phyloP scores from a whole-genome alignment of 2,888 invertebrate species.

The Liodrosophila aerea region DNA sequence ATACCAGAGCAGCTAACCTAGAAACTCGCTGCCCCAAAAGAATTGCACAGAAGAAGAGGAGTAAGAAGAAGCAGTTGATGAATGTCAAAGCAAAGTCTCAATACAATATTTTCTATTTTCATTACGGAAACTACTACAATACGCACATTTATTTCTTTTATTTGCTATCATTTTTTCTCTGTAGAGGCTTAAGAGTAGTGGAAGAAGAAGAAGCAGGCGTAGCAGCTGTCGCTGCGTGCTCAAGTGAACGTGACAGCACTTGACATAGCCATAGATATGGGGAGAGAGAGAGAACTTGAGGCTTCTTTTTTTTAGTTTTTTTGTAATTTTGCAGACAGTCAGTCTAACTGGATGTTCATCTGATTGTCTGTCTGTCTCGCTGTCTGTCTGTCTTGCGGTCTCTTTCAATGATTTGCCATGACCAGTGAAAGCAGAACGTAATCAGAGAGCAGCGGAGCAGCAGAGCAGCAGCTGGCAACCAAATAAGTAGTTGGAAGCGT shows the following conservation, averaged over 20 bases:
- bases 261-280: slow-evolving; percentile 51
- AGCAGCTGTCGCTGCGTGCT: slow-evolving; percentile 28
- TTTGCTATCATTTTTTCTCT: slow-evolving; percentile 68
- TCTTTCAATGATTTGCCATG: slow-evolving; percentile 53
- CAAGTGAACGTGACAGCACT: slow-evolving; percentile 60
- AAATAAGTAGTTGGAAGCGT: slow-evolving; percentile 1
- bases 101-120: slow-evolving; percentile 65
- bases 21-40: slow-evolving; percentile 21
- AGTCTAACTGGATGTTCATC: too few species aligned
- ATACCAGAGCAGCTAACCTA: slow-evolving; percentile 65
- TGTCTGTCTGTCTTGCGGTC: slow-evolving; percentile 11
- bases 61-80: slow-evolving; percentile 12
- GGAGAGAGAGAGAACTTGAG: slow-evolving; percentile 19
- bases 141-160: slow-evolving; percentile 63
- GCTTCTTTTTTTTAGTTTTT: not conserved
- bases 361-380: not conserved
- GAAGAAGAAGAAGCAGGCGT: slow-evolving; percentile 5
- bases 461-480: slow-evolving; percentile 23
- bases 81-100: slow-evolving; percentile 36
- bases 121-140: slow-evolving; percentile 60
- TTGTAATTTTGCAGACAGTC: not conserved
- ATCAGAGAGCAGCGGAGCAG: slow-evolving; percentile 43
- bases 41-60: slow-evolving; percentile 1
- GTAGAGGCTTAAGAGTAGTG: slow-evolving; percentile 14
- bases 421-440: slow-evolving; percentile 69